Conservation (phyloP, 1,140 invertebrate genomes). For the Belonocnema kinseyi region DNA sequence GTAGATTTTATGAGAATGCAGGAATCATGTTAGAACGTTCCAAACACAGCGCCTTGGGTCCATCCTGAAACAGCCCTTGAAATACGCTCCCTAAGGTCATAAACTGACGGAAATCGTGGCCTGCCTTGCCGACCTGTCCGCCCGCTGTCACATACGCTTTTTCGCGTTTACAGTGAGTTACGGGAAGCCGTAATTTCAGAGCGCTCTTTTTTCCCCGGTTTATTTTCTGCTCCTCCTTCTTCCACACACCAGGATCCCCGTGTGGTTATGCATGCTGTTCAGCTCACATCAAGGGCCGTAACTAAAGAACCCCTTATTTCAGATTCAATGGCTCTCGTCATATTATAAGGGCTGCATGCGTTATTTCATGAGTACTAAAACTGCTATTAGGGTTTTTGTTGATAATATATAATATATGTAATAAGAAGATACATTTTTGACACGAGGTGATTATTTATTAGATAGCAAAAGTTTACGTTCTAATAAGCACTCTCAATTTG, state of each 20-base stretch:
- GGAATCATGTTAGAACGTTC: constrained; percentile 57
- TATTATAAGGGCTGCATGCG: constrained; percentile 34
- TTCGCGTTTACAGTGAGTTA: constrained; percentile 54
- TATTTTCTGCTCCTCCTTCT: constrained; percentile 37
- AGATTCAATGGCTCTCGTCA: constrained; percentile 29
- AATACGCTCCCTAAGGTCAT: constrained; percentile 50
- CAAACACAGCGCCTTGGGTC: constrained; percentile 39
- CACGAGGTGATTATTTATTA: too few species aligned
- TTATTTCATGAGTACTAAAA: neutral
- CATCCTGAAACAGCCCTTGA: constrained; percentile 35
- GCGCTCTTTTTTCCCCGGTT: constrained; percentile 53
- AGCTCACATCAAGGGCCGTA: constrained; percentile 24
- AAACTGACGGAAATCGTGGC: constrained; percentile 51
- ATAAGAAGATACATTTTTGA: neutral
- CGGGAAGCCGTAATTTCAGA: constrained; percentile 55
- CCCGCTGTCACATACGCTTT: constrained; percentile 51
- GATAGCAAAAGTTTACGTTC: too few species aligned
- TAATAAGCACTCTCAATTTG: too few species aligned
- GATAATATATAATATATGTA: neutral
- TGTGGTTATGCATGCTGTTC: neutral
- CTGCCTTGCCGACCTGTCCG: constrained; percentile 42
- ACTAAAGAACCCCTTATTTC: constrained; percentile 14
- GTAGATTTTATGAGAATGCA: constrained; percentile 53
- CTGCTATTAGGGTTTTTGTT: neutral
- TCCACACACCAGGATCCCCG: neutral